Conservation (phyloP, 2,797 vertebrate species). For the Okamejei kenojei region DNA sequence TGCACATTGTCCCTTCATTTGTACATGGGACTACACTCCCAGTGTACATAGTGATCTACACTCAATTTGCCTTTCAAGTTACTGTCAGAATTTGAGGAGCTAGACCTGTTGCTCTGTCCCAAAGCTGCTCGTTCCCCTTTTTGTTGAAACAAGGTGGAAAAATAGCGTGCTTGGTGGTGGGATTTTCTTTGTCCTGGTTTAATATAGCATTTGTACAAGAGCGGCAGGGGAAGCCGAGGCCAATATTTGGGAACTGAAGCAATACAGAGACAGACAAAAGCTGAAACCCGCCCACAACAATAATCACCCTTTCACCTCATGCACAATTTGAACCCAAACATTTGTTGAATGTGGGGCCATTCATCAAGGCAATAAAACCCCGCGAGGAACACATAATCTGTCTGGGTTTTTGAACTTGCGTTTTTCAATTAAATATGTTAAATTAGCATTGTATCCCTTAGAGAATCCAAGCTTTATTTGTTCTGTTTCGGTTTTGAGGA, state of each 20-base stretch:
- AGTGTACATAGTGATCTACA: not conserved
- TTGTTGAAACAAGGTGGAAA: not conserved
- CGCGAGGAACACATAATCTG: slow-evolving; percentile 28
- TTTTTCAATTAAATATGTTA: slow-evolving; percentile 16
- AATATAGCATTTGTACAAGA: slow-evolving; percentile 24
- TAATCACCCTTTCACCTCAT: slow-evolving; percentile 30
- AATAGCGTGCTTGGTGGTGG: slow-evolving; percentile 31
- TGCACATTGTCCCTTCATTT: not conserved
- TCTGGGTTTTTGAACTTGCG: not conserved
- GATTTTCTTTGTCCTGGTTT: slow-evolving; percentile 30
- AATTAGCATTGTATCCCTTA: slow-evolving; percentile 24
- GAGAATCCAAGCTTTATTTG: slow-evolving; percentile 24
- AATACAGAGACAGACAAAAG: slow-evolving; percentile 9
- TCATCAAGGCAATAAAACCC: slow-evolving; percentile 31
- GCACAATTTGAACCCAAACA: slow-evolving; percentile 28
- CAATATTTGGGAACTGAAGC: slow-evolving; percentile 27
- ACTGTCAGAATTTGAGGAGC: not conserved
- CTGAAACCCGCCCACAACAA: slow-evolving; percentile 16
- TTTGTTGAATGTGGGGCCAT: slow-evolving; percentile 25
- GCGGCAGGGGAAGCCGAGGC: slow-evolving; percentile 6
- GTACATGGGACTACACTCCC: not conserved
- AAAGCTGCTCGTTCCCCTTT: not conserved
- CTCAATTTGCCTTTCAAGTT: not conserved
- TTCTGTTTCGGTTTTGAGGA: slow-evolving; percentile 10
- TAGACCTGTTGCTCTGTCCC: not conserved